Evolutionary conservation across 2,113 vertebrate genomes (phyloP).

Genomic region (Apodemus speciosus): DNA sequence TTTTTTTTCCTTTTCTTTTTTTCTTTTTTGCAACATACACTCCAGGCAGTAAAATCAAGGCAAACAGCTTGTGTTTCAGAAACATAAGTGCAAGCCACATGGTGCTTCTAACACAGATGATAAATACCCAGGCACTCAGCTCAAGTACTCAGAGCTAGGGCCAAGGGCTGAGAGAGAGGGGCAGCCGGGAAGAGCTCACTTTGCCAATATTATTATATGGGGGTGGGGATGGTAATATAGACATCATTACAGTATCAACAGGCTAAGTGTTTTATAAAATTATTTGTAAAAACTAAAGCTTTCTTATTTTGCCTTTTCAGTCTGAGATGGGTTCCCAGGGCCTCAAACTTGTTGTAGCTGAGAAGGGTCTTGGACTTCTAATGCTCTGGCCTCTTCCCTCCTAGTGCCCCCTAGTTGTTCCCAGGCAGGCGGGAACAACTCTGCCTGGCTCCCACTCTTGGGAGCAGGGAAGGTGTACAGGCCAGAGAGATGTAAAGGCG

Average conservation of each 20-base stretch:
- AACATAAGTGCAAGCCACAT: background rate
- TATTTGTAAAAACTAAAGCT: background rate
- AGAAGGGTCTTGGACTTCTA: background rate
- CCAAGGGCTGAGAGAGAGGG: background rate
- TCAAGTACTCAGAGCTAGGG: background rate
- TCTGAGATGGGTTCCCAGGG: background rate
- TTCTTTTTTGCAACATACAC: background rate
- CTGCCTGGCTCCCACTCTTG: background rate
- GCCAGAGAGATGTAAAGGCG: background rate
- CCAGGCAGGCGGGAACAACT: background rate
- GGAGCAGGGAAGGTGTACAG: background rate
- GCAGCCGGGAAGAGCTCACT: background rate
- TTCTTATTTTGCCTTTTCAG: background rate
- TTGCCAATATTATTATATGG: background rate
- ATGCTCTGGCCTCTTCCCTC: background rate
- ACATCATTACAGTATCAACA: background rate
- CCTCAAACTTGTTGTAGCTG: background rate
- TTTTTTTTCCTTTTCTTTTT: too few species aligned
- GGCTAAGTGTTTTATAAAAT: background rate
- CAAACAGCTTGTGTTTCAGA: slow-evolving; percentile 44
- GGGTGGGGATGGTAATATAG: background rate
- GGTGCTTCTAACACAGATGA: background rate
- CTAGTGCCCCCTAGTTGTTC: too few species aligned
- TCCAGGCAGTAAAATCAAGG: slow-evolving; percentile 44
- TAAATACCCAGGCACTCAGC: background rate